Conservation (phyloP, 1,140 invertebrate genomes). For the Cotesia chilonis region DNA sequence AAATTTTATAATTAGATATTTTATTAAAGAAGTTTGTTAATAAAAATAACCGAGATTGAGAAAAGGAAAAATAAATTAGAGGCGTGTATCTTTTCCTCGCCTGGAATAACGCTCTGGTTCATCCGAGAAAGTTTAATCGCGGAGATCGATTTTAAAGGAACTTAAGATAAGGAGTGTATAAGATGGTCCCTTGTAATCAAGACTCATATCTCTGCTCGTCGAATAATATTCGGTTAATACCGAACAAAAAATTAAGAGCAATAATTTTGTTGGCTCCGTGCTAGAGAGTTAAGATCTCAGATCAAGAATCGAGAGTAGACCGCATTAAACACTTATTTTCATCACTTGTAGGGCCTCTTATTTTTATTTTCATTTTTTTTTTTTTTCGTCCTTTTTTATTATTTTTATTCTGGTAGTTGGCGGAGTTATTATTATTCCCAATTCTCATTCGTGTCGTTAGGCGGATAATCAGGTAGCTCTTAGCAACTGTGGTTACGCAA, state of each 20-base stretch:
- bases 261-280: neutral
- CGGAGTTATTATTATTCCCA: conserved; percentile 6
- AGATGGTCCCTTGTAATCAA: conserved; percentile 15
- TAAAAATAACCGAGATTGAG: too few species aligned
- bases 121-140: conserved; percentile 8
- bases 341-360: neutral
- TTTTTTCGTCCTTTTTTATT: neutral
- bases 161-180: neutral
- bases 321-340: neutral
- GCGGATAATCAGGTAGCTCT: conserved; percentile 37
- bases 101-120: conserved; percentile 26
- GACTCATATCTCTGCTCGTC: conserved; percentile 5
- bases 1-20: too few species aligned
- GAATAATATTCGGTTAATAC: neutral
- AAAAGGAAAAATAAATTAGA: neutral
- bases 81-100: conserved; percentile 25
- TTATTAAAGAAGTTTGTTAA: too few species aligned
- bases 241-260: conserved; percentile 12
- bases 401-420: neutral
- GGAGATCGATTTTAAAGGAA: conserved; percentile 4
- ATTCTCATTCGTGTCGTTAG: conserved; percentile 27
- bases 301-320: neutral
- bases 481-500: conserved; percentile 40
- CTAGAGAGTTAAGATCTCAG: neutral
- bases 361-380: neutral